phyloP scores from a whole-genome alignment of 2,797 vertebrate species.

The Anguilla anguilla region DNA sequence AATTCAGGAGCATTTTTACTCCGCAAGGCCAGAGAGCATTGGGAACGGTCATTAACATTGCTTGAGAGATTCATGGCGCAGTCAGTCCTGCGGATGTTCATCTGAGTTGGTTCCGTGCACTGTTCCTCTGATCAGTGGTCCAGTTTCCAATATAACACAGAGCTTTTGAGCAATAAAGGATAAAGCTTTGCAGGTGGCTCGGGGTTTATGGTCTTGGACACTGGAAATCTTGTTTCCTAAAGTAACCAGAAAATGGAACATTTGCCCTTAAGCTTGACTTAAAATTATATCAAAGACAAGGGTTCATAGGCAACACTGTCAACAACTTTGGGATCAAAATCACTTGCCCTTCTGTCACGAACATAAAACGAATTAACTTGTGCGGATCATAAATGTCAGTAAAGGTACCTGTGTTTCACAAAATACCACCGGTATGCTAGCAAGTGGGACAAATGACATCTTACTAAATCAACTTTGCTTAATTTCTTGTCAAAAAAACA shows the following conservation, averaged over 20 bases:
- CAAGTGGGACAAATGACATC: neutral
- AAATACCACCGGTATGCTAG: neutral
- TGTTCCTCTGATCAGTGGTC: neutral
- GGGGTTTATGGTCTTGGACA: neutral
- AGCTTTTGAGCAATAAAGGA: neutral
- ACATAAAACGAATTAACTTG: neutral
- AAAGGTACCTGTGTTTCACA: neutral
- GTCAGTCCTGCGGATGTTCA: neutral
- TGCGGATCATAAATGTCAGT: neutral
- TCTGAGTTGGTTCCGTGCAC: neutral
- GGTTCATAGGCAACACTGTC: neutral
- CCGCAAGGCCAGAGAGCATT: neutral
- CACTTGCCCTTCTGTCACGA: neutral
- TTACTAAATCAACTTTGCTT: neutral
- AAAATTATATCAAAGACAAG: neutral
- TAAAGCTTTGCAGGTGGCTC: neutral
- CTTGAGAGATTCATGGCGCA: neutral
- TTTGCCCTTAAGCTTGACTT: neutral
- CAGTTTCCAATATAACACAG: neutral
- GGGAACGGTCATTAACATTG: neutral
- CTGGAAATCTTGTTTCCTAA: neutral
- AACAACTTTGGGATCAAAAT: neutral
- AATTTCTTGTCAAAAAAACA: neutral
- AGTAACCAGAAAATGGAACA: neutral
- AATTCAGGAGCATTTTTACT: neutral